Evolutionary conservation across 1,140 invertebrate genomes (phyloP).

Genomic region (Drusus annulatus): DNA sequence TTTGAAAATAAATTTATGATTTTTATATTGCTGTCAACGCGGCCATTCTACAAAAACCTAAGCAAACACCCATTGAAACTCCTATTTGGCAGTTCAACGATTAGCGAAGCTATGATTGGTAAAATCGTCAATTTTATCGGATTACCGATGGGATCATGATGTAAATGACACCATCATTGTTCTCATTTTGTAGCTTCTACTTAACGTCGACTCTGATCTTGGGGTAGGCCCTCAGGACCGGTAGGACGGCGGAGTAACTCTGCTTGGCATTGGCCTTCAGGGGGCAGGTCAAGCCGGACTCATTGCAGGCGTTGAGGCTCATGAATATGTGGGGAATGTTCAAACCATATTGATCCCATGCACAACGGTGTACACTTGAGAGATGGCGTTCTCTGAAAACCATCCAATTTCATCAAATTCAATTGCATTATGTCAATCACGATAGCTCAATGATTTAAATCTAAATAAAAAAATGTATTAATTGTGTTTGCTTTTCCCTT

Average conservation of each 20-base stretch:
- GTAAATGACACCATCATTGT: slow-evolving; percentile 76
- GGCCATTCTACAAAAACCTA: too few species aligned
- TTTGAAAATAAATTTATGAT: too few species aligned
- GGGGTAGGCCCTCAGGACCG: slow-evolving; percentile 77
- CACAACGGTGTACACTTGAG: slow-evolving; percentile 73
- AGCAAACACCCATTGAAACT: too few species aligned
- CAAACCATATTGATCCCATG: slow-evolving; percentile 81
- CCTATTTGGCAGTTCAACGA: too few species aligned
- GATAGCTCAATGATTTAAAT: too few species aligned
- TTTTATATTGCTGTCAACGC: too few species aligned
- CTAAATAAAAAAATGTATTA: too few species aligned
- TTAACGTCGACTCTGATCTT: slow-evolving; percentile 79
- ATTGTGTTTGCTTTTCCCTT: too few species aligned
- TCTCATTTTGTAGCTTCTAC: slow-evolving; percentile 79
- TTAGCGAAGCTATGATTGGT: too few species aligned
- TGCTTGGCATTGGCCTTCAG: slow-evolving; percentile 72
- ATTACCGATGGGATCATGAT: slow-evolving; percentile 79
- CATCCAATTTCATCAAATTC: neutral
- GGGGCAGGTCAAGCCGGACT: slow-evolving; percentile 78
- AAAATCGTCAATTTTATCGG: slow-evolving; percentile 60
- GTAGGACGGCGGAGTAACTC: slow-evolving; percentile 74
- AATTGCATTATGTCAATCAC: too few species aligned
- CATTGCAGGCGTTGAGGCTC: slow-evolving; percentile 78
- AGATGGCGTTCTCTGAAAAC: slow-evolving; percentile 66
- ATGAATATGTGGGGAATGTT: slow-evolving; percentile 80